These are phyloP conservation scores for Labia minor DNA, from an alignment of 2,888 invertebrate species.

Conservation along the genomic window DNA sequence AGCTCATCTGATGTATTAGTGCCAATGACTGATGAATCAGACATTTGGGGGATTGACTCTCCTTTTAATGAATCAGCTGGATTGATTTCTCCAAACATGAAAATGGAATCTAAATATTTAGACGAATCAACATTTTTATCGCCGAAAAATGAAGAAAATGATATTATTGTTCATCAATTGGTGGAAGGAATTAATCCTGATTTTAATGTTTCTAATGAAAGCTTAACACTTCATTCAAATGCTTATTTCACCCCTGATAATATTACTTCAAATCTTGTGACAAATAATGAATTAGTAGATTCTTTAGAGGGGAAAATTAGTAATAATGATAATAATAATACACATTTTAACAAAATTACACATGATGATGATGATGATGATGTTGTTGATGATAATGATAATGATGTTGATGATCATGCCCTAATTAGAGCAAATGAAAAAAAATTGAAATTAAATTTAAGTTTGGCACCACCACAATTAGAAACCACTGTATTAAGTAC, in stretches of 20 bases:
- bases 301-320: background rate
- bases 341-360: background rate
- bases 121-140: background rate
- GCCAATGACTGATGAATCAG: background rate
- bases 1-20: constrained; percentile 4
- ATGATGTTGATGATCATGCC: too few species aligned
- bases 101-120: constrained; percentile 7
- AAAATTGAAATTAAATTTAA: background rate
- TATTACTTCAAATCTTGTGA: background rate
- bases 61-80: background rate
- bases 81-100: background rate
- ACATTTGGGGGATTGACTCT: background rate
- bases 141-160: background rate
- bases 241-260: constrained; percentile 1
- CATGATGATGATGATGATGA: background rate
- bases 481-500: background rate
- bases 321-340: too few species aligned
- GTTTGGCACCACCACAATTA: constrained; percentile 5
- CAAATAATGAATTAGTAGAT: background rate
- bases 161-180: constrained; percentile 3
- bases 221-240: background rate
- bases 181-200: constrained; percentile 1
- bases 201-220: constrained; percentile 13
- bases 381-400: too few species aligned
- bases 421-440: too few species aligned